These are phyloP conservation scores for Parotia lawesii DNA, from an alignment of 2,113 vertebrate species.

Conservation along the genomic window DNA sequence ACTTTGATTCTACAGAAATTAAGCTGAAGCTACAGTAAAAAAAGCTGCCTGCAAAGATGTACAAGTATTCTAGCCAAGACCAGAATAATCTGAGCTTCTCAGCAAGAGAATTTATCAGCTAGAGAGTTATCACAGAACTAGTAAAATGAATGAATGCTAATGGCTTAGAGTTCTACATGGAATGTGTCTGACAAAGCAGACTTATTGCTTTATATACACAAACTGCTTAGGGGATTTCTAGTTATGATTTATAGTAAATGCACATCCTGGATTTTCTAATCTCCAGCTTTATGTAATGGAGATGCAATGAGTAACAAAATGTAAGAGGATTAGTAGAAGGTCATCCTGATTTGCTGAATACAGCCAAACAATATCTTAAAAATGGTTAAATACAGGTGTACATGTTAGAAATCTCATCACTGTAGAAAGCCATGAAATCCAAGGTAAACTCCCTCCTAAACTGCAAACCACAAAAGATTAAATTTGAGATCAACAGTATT, in stretches of 20 bases:
- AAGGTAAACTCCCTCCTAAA: neutral
- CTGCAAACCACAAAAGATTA: neutral
- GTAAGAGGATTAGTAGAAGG: constrained; percentile 40
- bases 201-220: neutral
- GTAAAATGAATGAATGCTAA: neutral
- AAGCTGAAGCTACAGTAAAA: neutral
- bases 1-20: neutral
- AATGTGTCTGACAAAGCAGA: neutral
- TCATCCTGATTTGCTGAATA: constrained; percentile 16
- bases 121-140: neutral
- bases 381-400: neutral
- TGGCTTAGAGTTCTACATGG: neutral
- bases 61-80: neutral
- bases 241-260: constrained; percentile 35
- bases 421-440: neutral
- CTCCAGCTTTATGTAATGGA: constrained; percentile 36
- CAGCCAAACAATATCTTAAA: neutral
- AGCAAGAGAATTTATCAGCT: neutral
- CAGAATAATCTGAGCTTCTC: neutral
- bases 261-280: constrained; percentile 15
- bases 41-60: neutral
- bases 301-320: constrained; percentile 37
- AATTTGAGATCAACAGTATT: neutral
- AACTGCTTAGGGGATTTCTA: neutral
- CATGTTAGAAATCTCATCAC: neutral